Percentiles rank a stretch among this genome's conserved stretches.
Evolutionary conservation across 2,113 vertebrate species (phyloP).

Genomic region (Embiotoca jacksoni): DNA sequence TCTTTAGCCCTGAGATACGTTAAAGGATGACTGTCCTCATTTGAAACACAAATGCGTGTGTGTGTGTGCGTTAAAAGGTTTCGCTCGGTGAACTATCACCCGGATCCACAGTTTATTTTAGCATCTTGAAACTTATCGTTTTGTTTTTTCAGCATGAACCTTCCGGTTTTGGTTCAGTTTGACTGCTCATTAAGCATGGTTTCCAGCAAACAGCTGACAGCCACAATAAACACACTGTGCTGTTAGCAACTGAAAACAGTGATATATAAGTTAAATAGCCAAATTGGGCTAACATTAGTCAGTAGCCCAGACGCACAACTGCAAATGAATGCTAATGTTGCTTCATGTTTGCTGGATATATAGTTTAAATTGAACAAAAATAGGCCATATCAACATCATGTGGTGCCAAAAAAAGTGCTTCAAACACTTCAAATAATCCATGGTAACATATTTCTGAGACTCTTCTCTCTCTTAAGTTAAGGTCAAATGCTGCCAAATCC

Average conservation of each 20-base stretch:
- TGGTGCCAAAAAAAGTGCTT: neutral
- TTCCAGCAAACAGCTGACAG: neutral
- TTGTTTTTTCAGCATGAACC: neutral
- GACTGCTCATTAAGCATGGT: neutral
- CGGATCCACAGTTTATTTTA: neutral
- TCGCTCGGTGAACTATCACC: neutral
- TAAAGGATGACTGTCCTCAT: neutral
- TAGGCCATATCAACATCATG: neutral
- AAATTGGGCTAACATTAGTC: no score
- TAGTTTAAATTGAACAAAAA: neutral
- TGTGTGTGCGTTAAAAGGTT: neutral
- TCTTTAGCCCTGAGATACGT: neutral
- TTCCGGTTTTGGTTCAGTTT: neutral
- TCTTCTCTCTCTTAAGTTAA: neutral
- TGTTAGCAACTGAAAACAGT: neutral
- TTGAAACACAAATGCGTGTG: neutral
- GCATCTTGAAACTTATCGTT: neutral
- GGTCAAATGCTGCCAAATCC: slow-evolving; percentile 5
- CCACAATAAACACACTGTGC: neutral
- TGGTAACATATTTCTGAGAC: neutral
- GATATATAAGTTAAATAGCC: neutral
- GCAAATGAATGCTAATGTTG: neutral
- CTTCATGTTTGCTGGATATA: neutral
- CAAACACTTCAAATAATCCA: neutral
- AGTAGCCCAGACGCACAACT: neutral